Evolutionary conservation across 2,113 vertebrate genomes (phyloP).

Genomic region (Colinus virginianus): DNA sequence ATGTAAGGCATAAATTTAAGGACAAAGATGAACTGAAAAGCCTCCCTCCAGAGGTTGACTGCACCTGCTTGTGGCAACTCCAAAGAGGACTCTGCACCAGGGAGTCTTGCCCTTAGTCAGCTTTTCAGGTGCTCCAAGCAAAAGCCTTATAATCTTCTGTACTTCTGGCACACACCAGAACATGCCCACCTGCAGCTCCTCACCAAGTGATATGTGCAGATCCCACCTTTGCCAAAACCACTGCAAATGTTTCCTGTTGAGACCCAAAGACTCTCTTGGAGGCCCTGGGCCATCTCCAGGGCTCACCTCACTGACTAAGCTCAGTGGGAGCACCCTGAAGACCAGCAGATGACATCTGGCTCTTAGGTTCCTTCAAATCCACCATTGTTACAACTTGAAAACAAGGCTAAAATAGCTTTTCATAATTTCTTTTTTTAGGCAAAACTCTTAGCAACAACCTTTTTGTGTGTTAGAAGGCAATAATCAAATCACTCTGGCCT

Average conservation of each 20-base stretch:
- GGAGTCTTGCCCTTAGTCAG: not conserved
- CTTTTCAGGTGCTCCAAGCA: not conserved
- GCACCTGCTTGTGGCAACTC: not conserved
- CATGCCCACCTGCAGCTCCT: not conserved
- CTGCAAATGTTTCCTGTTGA: not conserved
- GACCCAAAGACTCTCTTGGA: not conserved
- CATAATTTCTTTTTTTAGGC: not conserved
- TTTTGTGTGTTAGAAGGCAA: conserved; percentile 4
- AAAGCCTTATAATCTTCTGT: not conserved
- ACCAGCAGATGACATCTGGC: not conserved
- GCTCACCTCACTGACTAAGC: not conserved
- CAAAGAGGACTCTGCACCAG: not conserved
- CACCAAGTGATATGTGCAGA: not conserved
- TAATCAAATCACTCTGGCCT: conserved; percentile 46
- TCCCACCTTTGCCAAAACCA: not conserved
- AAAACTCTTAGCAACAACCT: not conserved
- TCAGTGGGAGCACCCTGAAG: not conserved
- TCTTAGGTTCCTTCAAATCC: not conserved
- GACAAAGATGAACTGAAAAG: not conserved
- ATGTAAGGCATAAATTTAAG: not conserved
- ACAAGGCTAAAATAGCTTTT: not conserved
- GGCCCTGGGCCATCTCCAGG: not conserved
- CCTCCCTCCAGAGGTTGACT: not conserved
- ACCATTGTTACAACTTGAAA: not conserved
- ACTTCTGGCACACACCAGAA: not conserved